Base-by-base conservation (phyloP, 2,113 vertebrate species). In the Aleadryas rufinucha region DNA sequence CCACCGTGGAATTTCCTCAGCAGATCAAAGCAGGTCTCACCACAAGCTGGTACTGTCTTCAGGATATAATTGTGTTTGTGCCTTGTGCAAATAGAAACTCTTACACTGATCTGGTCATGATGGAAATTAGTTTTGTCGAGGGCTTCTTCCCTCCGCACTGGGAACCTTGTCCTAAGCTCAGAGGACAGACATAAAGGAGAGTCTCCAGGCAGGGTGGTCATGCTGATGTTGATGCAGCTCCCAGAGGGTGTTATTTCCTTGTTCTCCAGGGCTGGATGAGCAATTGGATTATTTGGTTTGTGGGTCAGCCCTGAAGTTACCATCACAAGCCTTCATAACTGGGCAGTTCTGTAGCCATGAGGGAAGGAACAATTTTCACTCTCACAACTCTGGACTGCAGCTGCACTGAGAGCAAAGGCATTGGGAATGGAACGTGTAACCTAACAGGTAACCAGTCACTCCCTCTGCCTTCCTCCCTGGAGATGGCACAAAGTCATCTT, bases 391-490 rank as follows among this genome's bases (percentile, higher is more conserved):
- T n/a, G 60, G 37, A 42, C 50, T 92, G 81, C n/a, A 27, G 33
- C 30, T 28, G 35, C 47, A 9, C 65, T 4, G 35, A 37, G 12
- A 76, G 45, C 33, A 69, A 61, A 94, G 57, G 44, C 2, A 0
- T 47, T 35, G 41, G 19, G 35, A 76, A 82, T 0, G 0, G 41
- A 84, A 70, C 5, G 4, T 3, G 12, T 19, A 76, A 52, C 45
- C 53, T 28, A 42, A 65, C 33, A 85, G 82, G 30, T 50, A 74
- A 72, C 63, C 20, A 23, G 35, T 74, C 75, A 14, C 50, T 82
- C 37, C 52, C 60, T 80, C 47, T 37, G 9, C 20, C 66, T 68
- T 61, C 70, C 57, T 70, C 78, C 45, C 45, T 30, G 27, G 90
- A 76, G 66, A 85, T 17, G 50, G 66, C 66, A 94, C 84, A 61